A percentile compares a stretch with the other conserved stretches of the same genome.
Evolutionary conservation across 2,113 vertebrate genomes (phyloP).

Genomic region (Baryphthengus martii): DNA sequence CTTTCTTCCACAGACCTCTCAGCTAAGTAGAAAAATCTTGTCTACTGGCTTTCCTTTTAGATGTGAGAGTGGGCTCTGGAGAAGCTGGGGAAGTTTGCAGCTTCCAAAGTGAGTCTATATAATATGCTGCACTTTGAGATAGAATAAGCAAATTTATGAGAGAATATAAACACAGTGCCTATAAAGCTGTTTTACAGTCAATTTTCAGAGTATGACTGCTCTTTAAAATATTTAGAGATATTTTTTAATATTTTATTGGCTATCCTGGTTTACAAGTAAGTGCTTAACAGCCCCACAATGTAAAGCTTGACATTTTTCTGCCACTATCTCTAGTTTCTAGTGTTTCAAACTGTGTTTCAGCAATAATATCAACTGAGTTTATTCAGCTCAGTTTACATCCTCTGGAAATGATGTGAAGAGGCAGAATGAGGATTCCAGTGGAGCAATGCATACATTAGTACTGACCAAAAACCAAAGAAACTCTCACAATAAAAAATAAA

Average conservation of each 20-base stretch:
- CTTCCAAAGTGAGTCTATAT: neutral
- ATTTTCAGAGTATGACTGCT: neutral
- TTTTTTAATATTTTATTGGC: constrained; percentile 31
- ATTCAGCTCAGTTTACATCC: neutral
- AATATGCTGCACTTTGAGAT: neutral
- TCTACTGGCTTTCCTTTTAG: neutral
- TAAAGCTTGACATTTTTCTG: neutral
- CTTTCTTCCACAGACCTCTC: neutral
- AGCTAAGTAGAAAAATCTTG: neutral
- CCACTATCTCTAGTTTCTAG: neutral
- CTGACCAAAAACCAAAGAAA: neutral
- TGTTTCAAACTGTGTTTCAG: neutral
- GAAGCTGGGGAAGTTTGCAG: neutral
- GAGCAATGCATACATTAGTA: neutral
- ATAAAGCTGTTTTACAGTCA: neutral
- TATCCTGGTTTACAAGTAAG: neutral
- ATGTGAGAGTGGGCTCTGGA: neutral
- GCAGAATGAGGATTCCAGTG: neutral
- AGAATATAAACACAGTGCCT: neutral
- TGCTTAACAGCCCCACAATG: neutral
- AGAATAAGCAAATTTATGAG: neutral
- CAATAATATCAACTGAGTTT: neutral
- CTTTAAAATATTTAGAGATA: constrained; percentile 27
- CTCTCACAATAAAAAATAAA: too few species aligned
- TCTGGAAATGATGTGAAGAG: neutral